Conservation (phyloP, 2,888 invertebrate species). For the Brachyopa scutellaris region DNA sequence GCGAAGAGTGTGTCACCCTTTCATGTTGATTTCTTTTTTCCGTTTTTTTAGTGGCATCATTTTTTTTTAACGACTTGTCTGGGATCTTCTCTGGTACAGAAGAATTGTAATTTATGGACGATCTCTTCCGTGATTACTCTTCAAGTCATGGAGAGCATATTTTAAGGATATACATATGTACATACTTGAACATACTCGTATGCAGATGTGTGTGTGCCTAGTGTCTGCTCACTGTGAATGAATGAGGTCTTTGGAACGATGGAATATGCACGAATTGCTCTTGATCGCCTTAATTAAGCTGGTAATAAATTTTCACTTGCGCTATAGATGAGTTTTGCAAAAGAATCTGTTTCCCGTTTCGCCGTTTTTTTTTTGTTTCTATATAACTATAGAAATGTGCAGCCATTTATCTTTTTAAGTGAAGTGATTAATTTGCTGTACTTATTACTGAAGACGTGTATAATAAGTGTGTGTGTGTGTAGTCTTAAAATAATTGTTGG, state of each 20-base stretch:
- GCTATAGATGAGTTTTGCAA: slow-evolving; percentile 4
- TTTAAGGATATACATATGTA: too few species aligned
- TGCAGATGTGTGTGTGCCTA: too few species aligned
- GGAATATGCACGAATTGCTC: slow-evolving; percentile 3
- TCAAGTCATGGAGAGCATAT: slow-evolving; percentile 44
- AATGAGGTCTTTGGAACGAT: slow-evolving; percentile 41
- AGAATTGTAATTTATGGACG: slow-evolving; percentile 60
- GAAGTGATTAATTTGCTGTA: slow-evolving; percentile 33
- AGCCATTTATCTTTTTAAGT: slow-evolving; percentile 10
- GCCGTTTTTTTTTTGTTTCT: too few species aligned
- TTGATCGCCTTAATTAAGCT: slow-evolving; percentile 54
- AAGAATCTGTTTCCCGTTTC: too few species aligned
- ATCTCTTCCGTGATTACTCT: slow-evolving; percentile 66
- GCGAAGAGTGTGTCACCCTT: slow-evolving; percentile 65
- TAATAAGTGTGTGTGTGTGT: too few species aligned
- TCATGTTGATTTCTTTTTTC: slow-evolving; percentile 45
- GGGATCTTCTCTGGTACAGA: slow-evolving; percentile 17
- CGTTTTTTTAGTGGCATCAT: slow-evolving; percentile 15
- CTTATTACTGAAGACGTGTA: slow-evolving; percentile 21
- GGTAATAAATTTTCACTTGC: slow-evolving; percentile 49
- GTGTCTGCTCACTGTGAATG: too few species aligned
- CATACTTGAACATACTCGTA: too few species aligned
- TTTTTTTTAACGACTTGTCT: slow-evolving; percentile 51
- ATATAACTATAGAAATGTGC: slow-evolving; percentile 2
- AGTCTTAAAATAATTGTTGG: too few species aligned